Conservation (phyloP, 2,113 vertebrate genomes). For the Propithecus coquereli region DNA sequence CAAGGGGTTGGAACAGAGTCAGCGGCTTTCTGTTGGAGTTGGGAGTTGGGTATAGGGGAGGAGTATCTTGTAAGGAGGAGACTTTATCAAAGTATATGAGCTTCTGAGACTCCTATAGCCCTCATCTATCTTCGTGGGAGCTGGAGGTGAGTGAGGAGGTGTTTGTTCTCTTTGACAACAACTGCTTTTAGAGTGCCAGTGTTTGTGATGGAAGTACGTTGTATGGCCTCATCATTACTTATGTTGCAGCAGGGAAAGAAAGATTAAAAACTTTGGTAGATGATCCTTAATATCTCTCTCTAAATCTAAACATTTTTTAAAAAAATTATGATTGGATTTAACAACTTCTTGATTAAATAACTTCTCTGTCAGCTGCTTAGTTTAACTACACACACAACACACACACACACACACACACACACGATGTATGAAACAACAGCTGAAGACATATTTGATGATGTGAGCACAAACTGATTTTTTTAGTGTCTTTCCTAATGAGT, state of each 20-base stretch:
- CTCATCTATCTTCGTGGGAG: accelerated
- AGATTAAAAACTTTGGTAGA: background rate
- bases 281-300: background rate
- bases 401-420: background rate
- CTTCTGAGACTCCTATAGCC: background rate
- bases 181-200: background rate
- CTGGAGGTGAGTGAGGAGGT: background rate
- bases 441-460: background rate
- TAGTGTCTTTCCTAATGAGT: conserved; percentile 9
- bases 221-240: background rate
- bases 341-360: conserved; percentile 23
- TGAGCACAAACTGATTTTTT: background rate
- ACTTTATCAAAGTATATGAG: background rate
- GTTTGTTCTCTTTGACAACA: background rate
- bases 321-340: conserved; percentile 13
- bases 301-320: background rate
- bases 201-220: background rate
- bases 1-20: background rate
- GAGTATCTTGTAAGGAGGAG: background rate
- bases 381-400: background rate
- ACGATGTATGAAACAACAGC: background rate
- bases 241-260: background rate
- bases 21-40: background rate
- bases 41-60: background rate
- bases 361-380: background rate